Evolutionary conservation across 1,140 invertebrate genomes (phyloP), one percentile per base, ranked within the genome.

Genomic region (Drosophila orena): DNA sequence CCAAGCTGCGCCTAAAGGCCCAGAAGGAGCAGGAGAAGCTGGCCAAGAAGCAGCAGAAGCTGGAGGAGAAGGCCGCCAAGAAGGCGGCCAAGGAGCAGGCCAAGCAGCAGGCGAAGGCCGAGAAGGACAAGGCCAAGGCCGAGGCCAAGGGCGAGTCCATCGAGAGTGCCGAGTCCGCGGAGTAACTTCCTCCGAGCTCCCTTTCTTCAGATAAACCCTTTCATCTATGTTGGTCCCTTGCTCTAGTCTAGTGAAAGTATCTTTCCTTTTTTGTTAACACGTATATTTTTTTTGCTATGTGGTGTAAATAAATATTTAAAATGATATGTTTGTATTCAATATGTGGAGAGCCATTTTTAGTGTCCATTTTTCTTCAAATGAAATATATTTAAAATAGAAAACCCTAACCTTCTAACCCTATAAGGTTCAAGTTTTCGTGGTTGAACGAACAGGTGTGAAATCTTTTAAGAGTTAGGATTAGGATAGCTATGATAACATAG

Each of bases 81-180:
- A 91, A 91, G 52, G 78, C 71, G 3, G 86, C 90, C 46, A 91
- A 91, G 57, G 77, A 84, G 30, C 58, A 44, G 53, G 90, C 83
- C 52, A 91, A 90, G 34, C 61, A 86, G 62, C 61, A 74, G 46
- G 86, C 85, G 55, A 86, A 89, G 70, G 73, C 57, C 20, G 76
- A 79, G 40, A 71, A 79, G 52, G 69, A 71, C n/a, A 70, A 71
- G 68, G 50, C 73, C 35, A 71, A 79, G 52, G 59, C 56, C 24
- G 30, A 70, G 68, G 68, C 65, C 64, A 71, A 71, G 68, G 52
- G 43, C 15, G 59, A 68, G 46, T 88, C 83, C 52, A 14, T 59
- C 2, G 83, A 88, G 55, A 88, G 84, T 15, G 40, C 34, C 42
- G 79, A 86, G 38, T 83, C 83, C n/a, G 43, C 20, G 20, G 83